These are phyloP conservation scores for Acridotheres tristis DNA, from an alignment of 2,797 vertebrate species.

Conservation along the genomic window DNA sequence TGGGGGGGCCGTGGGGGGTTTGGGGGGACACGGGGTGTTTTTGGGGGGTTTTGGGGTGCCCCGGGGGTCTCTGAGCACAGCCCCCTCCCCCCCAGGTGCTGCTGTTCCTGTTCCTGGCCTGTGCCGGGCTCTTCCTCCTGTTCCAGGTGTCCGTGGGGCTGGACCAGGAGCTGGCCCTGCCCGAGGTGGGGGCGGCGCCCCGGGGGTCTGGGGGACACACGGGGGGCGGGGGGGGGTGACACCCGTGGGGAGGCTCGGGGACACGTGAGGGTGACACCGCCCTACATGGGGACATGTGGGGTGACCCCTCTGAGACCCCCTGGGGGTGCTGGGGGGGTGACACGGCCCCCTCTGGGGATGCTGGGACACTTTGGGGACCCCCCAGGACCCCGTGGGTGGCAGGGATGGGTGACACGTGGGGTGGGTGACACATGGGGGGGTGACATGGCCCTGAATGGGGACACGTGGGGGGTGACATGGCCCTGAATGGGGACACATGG, in stretches of 20 bases:
- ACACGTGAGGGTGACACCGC: neutral
- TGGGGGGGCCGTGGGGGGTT: no score
- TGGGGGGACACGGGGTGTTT: neutral
- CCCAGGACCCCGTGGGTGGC: no score
- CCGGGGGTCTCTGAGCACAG: neutral
- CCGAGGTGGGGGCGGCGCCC: neutral
- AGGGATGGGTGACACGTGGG: no score
- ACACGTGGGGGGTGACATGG: neutral
- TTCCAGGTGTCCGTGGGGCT: neutral
- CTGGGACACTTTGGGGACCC: no score
- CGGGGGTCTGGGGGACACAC: no score
- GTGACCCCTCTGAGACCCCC: no score
- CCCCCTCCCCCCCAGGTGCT: neutral
- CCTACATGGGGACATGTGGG: no score
- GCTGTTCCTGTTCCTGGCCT: neutral
- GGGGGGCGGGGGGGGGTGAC: neutral
- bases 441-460: no score
- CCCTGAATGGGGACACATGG: no score
- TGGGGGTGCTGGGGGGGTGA: neutral
- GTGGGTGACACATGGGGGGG: neutral
- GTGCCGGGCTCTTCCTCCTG: neutral
- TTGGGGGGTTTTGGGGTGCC: neutral
- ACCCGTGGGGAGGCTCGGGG: no score
- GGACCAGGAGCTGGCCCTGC: neutral
- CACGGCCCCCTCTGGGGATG: fast-evolving